Percentiles rank a stretch among this genome's conserved stretches.
Conservation (phyloP, 1,140 invertebrate genomes). For the Onthophagus taurus region DNA sequence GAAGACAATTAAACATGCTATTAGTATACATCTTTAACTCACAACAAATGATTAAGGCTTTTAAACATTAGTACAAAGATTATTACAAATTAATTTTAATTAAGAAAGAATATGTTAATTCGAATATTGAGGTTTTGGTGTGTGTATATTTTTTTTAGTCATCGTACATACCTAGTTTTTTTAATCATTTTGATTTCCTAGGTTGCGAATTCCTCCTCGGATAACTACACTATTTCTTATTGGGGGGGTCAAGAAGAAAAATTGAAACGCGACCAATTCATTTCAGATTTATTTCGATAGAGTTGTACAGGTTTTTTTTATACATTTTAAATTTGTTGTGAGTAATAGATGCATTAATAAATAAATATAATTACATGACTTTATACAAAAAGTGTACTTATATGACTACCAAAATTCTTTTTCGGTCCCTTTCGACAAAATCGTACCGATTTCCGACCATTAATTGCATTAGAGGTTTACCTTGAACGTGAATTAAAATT, state of each 20-base stretch:
- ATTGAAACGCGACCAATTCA: slow-evolving; percentile 21
- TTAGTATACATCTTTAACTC: slow-evolving; percentile 33
- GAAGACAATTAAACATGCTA: slow-evolving; percentile 19
- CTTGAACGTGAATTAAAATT: slow-evolving; percentile 9
- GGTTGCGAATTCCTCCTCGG: too few relatives aligned
- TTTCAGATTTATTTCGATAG: slow-evolving; percentile 22
- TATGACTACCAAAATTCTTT: slow-evolving; percentile 22
- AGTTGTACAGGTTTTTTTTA: slow-evolving; percentile 11
- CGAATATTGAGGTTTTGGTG: too few relatives aligned
- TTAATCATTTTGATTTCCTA: neutral
- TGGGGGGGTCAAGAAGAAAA: slow-evolving; percentile 7
- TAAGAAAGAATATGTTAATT: too few relatives aligned
- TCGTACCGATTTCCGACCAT: slow-evolving; percentile 11
- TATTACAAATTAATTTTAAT: slow-evolving; percentile 8
- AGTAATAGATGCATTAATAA: slow-evolving; percentile 39
- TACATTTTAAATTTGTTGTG: slow-evolving; percentile 33
- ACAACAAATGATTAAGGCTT: slow-evolving; percentile 31
- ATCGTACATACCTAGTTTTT: slow-evolving; percentile 10
- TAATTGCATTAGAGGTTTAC: slow-evolving; percentile 9
- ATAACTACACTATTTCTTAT: too few relatives aligned
- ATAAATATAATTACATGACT: slow-evolving; percentile 38
- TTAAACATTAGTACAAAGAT: slow-evolving; percentile 11
- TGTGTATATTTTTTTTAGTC: too few relatives aligned
- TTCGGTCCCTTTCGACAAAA: slow-evolving; percentile 30
- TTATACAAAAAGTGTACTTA: slow-evolving; percentile 35